Evolutionary conservation across 2,113 vertebrate genomes (phyloP).

Genomic region (Takifugu flavidus): DNA sequence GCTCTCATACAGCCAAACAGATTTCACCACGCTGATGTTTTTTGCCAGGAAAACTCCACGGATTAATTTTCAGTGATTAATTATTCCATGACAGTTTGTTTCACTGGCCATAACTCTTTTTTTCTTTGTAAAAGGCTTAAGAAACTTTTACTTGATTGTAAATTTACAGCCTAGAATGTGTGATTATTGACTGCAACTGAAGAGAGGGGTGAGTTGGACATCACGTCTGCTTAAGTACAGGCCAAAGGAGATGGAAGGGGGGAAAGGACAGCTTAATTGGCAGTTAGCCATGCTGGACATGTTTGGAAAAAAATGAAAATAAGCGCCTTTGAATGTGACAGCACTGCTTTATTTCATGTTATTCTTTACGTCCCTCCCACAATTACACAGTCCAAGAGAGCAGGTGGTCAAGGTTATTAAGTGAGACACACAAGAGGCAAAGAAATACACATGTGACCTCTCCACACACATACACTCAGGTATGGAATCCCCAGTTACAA

Average conservation of each 20-base stretch:
- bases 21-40: too few species aligned
- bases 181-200: constrained; percentile 60
- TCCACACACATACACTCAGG: constrained; percentile 2
- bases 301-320: constrained; percentile 61
- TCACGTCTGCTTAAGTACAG: constrained; percentile 63
- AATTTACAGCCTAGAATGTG: constrained; percentile 46
- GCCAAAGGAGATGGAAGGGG: constrained; percentile 39
- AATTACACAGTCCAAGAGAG: constrained; percentile 17
- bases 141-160: constrained; percentile 71
- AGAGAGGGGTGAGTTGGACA: constrained; percentile 59
- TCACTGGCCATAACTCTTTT: neutral
- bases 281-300: constrained; percentile 59
- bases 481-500: constrained; percentile 14
- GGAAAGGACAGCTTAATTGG: constrained; percentile 60
- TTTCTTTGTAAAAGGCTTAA: constrained; percentile 14
- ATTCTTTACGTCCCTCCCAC: constrained; percentile 7
- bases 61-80: too few species aligned
- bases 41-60: too few species aligned
- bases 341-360: constrained; percentile 3
- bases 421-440: constrained; percentile 27
- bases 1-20: neutral
- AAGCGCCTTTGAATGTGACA: constrained; percentile 48
- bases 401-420: constrained; percentile 50
- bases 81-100: too few species aligned
- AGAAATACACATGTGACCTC: neutral